Evolutionary conservation across 2,888 invertebrate species (phyloP), one percentile per base, ranked within the genome.

Genomic region (Ptychoptera contaminata): DNA sequence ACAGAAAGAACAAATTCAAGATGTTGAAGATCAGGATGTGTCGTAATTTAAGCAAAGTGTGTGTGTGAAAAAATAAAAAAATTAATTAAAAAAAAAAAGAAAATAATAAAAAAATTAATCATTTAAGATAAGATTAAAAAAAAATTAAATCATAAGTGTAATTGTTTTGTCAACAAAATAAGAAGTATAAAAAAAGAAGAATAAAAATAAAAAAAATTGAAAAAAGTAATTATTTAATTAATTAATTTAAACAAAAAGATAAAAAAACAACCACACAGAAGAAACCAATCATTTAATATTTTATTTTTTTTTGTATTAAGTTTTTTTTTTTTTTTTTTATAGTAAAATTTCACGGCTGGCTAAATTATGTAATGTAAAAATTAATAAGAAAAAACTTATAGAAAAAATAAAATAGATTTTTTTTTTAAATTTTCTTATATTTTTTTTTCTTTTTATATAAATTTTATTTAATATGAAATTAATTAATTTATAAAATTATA

Each of bases 11-110:
- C 82, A 82, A 68, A 77, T 87, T 67, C 87, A 88, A 69, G 92
- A 92, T 69, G 86, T 82, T 63, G 91, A 92, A 68, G 90, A 90
- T 70, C 90, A 91, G 72, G 91, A 91, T 72, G 88, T 88, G 71
- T 90, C 90, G 83, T 90, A 90, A 90, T 79, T 72, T 65, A 64
- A 63, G 60, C 58, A 64, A 62, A 58, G 60, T 57, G 59, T 61
- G 59, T 51, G 50, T 54, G 53, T 49, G 49, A 48, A 62, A 60
- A 59, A 57, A 61, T 46, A 47, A 48, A 48, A 67, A 64, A 63
- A 67, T 65, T 67, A 47, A 49, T 48, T 48, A 60, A 62, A 69
- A 65, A 66, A 49, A 43, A 48, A 49, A 49, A 9, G 37, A 49
- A 46, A 43, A 45, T 30, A 36, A 44, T 37, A 35, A 40, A 29